phyloP scores from a whole-genome alignment of 2,797 vertebrate species.

The Ambastaia sidthimunki region DNA sequence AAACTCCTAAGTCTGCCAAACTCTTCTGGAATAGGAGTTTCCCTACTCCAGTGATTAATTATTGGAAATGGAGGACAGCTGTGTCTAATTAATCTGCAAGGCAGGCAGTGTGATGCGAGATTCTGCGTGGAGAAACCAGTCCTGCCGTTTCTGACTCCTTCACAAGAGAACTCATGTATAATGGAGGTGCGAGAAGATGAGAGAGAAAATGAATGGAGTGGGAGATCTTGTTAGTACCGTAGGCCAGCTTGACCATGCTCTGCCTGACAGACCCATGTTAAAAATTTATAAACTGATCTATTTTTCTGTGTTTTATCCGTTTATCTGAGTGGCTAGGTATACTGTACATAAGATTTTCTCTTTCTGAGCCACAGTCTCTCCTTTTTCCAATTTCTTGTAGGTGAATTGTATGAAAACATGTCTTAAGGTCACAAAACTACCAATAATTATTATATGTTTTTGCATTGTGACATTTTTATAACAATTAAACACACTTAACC shows the following conservation, averaged over 20 bases:
- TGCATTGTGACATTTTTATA: constrained; percentile 7
- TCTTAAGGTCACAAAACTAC: not conserved
- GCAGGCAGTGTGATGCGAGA: constrained; percentile 40
- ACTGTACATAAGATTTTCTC: not conserved
- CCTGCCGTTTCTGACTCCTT: constrained; percentile 58
- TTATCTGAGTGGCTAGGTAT: constrained; percentile 31
- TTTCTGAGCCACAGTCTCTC: not conserved
- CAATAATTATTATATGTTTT: not conserved
- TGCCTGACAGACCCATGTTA: constrained; percentile 45
- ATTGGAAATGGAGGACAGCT: constrained; percentile 61
- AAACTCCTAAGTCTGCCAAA: constrained; percentile 31
- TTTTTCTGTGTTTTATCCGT: constrained; percentile 43
- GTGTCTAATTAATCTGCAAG: constrained; percentile 60
- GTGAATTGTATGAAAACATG: not conserved
- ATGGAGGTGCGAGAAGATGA: constrained; percentile 50
- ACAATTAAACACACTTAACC: constrained; percentile 7
- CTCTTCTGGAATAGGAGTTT: constrained; percentile 45
- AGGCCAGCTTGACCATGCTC: constrained; percentile 20
- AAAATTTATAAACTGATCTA: constrained; percentile 48
- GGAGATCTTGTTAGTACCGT: constrained; percentile 47
- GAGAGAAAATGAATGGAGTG: constrained; percentile 51
- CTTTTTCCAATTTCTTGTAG: not conserved
- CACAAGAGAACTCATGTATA: constrained; percentile 56
- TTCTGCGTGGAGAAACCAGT: constrained; percentile 26
- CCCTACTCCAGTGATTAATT: constrained; percentile 53